phyloP scores from a whole-genome alignment of 2,797 vertebrate species.

The Huso huso region DNA sequence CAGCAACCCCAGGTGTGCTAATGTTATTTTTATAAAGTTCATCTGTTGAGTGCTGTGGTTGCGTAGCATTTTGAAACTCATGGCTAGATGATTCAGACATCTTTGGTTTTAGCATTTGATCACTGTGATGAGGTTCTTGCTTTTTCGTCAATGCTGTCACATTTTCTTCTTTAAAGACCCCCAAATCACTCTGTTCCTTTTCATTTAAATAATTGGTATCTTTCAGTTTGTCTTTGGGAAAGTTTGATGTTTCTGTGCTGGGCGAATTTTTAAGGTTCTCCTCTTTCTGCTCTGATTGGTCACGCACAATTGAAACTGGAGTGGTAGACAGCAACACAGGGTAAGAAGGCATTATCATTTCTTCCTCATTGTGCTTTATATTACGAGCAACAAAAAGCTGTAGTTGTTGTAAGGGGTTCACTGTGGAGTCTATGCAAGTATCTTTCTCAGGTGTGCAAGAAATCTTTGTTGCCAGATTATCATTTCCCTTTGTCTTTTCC shows the following conservation, averaged over 20 bases:
- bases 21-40: background rate
- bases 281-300: slow-evolving; percentile 13
- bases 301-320: slow-evolving; percentile 10
- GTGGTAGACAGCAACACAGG: slow-evolving; percentile 27
- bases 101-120: background rate
- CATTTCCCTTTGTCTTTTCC: slow-evolving; percentile 16
- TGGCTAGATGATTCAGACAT: slow-evolving; percentile 1
- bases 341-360: slow-evolving; percentile 42
- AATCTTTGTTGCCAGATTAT: background rate
- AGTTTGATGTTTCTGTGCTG: slow-evolving; percentile 17
- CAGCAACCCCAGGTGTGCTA: slow-evolving; percentile 13
- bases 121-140: slow-evolving; percentile 2
- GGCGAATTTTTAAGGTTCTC: slow-evolving; percentile 8
- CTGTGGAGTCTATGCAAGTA: slow-evolving; percentile 31
- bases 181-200: slow-evolving; percentile 22
- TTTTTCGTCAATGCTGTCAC: slow-evolving; percentile 21
- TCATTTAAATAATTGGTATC: slow-evolving; percentile 19
- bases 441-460: slow-evolving; percentile 19
- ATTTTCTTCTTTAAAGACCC: slow-evolving; percentile 15
- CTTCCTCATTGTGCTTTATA: slow-evolving; percentile 41
- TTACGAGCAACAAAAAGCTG: slow-evolving; percentile 46
- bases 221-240: slow-evolving; percentile 24
- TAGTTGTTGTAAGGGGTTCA: slow-evolving; percentile 41
- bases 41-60: slow-evolving; percentile 30
- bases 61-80: slow-evolving; percentile 13